Conservation (phyloP, 2,797 vertebrate genomes). For the Huso huso region DNA sequence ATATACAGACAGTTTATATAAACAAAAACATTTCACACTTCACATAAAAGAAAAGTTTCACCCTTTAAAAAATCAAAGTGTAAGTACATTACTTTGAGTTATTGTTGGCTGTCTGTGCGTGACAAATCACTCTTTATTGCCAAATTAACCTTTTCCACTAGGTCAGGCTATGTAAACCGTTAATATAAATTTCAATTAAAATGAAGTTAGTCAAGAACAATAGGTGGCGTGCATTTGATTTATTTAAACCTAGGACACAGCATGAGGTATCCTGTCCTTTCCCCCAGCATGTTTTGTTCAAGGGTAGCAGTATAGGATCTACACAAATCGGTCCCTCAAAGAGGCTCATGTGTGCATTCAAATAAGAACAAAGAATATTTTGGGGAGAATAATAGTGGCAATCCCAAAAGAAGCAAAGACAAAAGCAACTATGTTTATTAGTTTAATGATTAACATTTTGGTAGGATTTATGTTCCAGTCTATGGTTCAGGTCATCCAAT, state of each 20-base stretch:
- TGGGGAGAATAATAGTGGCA: slow-evolving; percentile 33
- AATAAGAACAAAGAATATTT: slow-evolving; percentile 38
- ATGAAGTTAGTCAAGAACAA: not conserved
- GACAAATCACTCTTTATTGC: too few relatives aligned
- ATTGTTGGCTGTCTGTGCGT: too few relatives aligned
- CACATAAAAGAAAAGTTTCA: too few relatives aligned
- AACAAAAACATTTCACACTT: too few relatives aligned
- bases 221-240: not conserved
- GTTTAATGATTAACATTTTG: slow-evolving; percentile 36
- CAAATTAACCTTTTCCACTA: not conserved
- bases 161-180: not conserved
- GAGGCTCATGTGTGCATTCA: not conserved
- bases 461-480: slow-evolving; percentile 4
- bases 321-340: not conserved
- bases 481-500: slow-evolving; percentile 23
- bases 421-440: slow-evolving; percentile 32
- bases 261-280: not conserved
- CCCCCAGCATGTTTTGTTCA: too few relatives aligned
- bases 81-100: too few relatives aligned
- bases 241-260: not conserved
- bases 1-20: too few relatives aligned
- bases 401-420: slow-evolving; percentile 20
- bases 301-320: not conserved
- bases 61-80: too few relatives aligned
- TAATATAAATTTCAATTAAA: not conserved